phyloP scores from a whole-genome alignment of 2,888 invertebrate genomes.

The Tachina fera region DNA sequence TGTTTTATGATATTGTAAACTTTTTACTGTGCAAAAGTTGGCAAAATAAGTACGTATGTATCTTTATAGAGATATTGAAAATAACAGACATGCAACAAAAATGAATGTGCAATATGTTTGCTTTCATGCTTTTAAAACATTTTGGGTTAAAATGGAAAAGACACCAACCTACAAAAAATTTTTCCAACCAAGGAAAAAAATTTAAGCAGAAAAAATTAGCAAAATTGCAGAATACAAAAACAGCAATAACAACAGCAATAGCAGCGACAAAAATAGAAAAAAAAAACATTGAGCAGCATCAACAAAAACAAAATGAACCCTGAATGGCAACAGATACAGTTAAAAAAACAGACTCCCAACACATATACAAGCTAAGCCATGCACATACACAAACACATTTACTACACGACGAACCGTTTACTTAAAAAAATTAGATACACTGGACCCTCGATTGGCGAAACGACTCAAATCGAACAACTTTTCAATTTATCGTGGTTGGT shows the following conservation, averaged over 20 bases:
- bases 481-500: too few relatives aligned
- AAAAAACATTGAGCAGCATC: not conserved
- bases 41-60: too few relatives aligned
- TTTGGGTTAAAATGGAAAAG: not conserved
- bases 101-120: slow-evolving; percentile 51
- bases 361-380: not conserved
- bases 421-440: slow-evolving; percentile 43
- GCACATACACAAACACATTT: not conserved
- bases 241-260: not conserved
- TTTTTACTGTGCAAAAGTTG: too few relatives aligned
- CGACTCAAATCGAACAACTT: too few relatives aligned
- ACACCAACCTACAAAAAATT: not conserved
- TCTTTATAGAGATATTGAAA: not conserved
- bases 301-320: not conserved
- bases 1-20: too few relatives aligned
- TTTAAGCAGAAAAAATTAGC: slow-evolving; percentile 9
- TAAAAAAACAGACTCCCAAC: not conserved
- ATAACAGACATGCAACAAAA: slow-evolving; percentile 23
- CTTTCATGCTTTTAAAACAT: slow-evolving; percentile 25
- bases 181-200: not conserved
- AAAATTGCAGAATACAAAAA: slow-evolving; percentile 33
- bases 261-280: not conserved
- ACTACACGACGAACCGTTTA: not conserved
- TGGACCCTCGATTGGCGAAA: too few relatives aligned
- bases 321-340: slow-evolving; percentile 12